phyloP scores from a whole-genome alignment of 2,797 vertebrate species.

The Semaprochilodus insignis region DNA sequence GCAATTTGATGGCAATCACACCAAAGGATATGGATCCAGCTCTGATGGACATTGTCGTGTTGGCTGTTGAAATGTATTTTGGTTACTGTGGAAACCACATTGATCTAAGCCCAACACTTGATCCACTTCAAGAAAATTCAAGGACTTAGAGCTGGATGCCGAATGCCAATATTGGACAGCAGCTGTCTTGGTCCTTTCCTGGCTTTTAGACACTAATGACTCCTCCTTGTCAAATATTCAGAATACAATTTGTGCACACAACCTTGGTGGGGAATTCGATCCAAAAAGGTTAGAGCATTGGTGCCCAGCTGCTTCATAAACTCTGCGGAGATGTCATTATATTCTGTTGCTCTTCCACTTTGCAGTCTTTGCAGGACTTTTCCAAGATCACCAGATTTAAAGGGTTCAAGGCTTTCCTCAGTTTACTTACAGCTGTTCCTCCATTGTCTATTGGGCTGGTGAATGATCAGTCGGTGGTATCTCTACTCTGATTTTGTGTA shows the following conservation, averaged over 20 bases:
- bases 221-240: background rate
- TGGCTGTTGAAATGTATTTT: background rate
- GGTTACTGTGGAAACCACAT: constrained; percentile 11
- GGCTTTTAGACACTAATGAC: background rate
- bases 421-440: background rate
- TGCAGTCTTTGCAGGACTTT: background rate
- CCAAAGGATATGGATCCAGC: background rate
- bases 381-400: no score
- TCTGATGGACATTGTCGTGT: background rate
- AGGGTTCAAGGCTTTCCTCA: background rate
- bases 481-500: no score
- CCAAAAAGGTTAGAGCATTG: no score
- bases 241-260: background rate
- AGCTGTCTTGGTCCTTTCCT: background rate
- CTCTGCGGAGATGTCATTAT: background rate
- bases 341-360: background rate
- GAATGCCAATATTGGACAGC: background rate
- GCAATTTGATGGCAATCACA: background rate
- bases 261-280: background rate
- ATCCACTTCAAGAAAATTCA: background rate
- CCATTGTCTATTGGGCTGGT: background rate
- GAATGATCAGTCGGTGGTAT: background rate
- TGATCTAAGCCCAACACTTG: background rate
- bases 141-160: background rate
- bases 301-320: background rate